Conservation (phyloP, 2,113 vertebrate species). For the Sinocyclocheilus anophthalmus region DNA sequence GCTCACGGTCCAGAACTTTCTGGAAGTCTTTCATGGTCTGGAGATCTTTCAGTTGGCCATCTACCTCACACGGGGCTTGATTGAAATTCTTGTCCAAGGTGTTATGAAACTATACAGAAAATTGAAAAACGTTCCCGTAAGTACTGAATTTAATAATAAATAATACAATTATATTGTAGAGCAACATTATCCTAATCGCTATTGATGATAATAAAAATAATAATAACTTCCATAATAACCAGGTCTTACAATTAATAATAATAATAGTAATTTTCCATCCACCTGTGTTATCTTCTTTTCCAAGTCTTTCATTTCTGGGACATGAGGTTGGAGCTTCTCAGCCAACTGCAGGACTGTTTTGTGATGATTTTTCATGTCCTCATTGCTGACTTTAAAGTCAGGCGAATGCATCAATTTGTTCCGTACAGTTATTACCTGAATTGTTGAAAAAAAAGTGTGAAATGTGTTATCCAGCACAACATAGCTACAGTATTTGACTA, state of each 20-base stretch:
- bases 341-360: conserved; percentile 35
- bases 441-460: neutral
- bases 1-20: conserved; percentile 54
- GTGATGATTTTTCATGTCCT: conserved; percentile 32
- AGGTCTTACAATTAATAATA: too few relatives aligned
- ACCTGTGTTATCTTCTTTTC: conserved; percentile 56
- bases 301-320: conserved; percentile 40
- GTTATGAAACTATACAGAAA: conserved; percentile 38
- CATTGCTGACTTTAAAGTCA: conserved; percentile 47
- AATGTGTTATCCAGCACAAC: neutral
- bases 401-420: conserved; percentile 64
- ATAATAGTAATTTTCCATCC: neutral
- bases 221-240: too few relatives aligned
- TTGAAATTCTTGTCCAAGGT: conserved; percentile 28
- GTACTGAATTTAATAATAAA: neutral
- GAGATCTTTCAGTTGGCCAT: conserved; percentile 6
- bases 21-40: neutral
- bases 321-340: neutral
- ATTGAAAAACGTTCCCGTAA: too few relatives aligned
- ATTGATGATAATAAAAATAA: too few relatives aligned
- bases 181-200: neutral
- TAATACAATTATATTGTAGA: neutral
- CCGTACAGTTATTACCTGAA: conserved; percentile 58
- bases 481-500: neutral
- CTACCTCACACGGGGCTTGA: neutral